These are phyloP conservation scores for Micromussa lordhowensis DNA, from an alignment of 92 coral and sea anemone genomes.

Conservation along the genomic window DNA sequence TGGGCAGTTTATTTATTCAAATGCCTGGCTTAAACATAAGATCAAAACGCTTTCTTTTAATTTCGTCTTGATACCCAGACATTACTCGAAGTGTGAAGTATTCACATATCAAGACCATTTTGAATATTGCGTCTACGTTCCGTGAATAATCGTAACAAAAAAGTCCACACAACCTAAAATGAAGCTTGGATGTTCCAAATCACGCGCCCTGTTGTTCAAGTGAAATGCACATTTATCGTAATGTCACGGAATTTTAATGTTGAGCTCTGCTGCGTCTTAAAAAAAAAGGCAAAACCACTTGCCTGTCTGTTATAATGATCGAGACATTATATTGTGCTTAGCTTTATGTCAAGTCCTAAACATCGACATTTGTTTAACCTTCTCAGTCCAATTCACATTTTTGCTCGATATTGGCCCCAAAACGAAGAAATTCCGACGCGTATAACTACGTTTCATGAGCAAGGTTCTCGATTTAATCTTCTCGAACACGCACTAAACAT, in stretches of 20 bases:
- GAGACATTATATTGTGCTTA: not conserved
- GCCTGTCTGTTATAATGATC: not conserved
- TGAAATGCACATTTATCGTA: slow-evolving; percentile 11
- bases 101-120: not conserved
- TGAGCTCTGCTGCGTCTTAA: slow-evolving; percentile 9
- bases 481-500: not conserved
- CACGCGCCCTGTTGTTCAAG: not conserved
- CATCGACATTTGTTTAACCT: slow-evolving; percentile 12
- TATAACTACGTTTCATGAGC: not conserved
- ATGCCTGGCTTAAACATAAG: not conserved
- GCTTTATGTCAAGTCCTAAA: not conserved
- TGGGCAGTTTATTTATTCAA: not conserved
- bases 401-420: not conserved
- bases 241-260: slow-evolving; percentile 13
- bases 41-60: not conserved
- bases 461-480: not conserved
- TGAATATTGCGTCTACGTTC: not conserved
- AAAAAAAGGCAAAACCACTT: not conserved
- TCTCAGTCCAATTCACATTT: not conserved
- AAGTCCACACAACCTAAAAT: slow-evolving; percentile 8
- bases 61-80: not conserved
- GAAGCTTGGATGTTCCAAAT: slow-evolving; percentile 1
- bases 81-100: not conserved
- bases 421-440: not conserved
- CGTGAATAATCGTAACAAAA: not conserved